These are phyloP conservation scores for Oplegnathus fasciatus DNA, from an alignment of 2,113 vertebrate species.

Conservation along the genomic window DNA sequence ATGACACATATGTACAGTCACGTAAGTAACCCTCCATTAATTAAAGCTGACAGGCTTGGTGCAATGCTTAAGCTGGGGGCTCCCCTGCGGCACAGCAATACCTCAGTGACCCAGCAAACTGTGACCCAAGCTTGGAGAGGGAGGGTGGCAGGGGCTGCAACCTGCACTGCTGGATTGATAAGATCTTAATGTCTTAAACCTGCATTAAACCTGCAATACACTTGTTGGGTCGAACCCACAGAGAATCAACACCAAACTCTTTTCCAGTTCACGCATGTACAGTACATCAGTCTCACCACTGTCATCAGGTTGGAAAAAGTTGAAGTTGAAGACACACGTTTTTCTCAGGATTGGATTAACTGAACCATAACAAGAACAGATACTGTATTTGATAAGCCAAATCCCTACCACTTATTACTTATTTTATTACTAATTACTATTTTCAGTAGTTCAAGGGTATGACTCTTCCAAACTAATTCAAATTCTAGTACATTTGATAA, in stretches of 20 bases:
- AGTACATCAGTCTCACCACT: too few species aligned
- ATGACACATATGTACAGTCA: constrained; percentile 1
- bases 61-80: neutral
- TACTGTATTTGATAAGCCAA: neutral
- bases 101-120: constrained; percentile 37
- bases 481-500: neutral
- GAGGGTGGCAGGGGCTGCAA: neutral
- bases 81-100: constrained; percentile 17
- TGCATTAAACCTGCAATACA: neutral
- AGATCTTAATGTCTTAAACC: neutral
- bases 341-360: too few species aligned
- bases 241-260: too few species aligned
- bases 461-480: neutral
- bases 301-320: too few species aligned
- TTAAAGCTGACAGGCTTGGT: constrained; percentile 37
- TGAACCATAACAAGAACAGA: too few species aligned
- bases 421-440: too few species aligned
- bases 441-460: neutral
- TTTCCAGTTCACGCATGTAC: too few species aligned
- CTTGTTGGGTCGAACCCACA: too few species aligned
- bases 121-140: neutral
- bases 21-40: constrained; percentile 17
- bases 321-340: too few species aligned
- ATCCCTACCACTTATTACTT: too few species aligned
- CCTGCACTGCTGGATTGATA: neutral